These are phyloP conservation scores for Gallinago stenura DNA, from an alignment of 2,797 vertebrate genomes.

Conservation along the genomic window DNA sequence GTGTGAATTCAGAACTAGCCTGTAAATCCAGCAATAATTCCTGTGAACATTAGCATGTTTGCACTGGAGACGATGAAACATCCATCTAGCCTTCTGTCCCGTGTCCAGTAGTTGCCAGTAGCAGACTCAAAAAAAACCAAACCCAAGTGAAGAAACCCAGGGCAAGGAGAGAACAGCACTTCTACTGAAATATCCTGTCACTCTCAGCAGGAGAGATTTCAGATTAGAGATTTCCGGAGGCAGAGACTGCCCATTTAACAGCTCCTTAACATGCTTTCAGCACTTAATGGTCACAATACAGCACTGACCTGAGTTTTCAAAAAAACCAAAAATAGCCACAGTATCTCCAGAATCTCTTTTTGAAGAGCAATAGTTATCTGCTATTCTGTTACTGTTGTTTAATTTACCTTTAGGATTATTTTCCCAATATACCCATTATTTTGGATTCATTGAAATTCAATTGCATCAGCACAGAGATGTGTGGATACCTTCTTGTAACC, in stretches of 20 bases:
- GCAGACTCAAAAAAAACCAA: not conserved
- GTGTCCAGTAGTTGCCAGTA: not conserved
- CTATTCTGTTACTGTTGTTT: not conserved
- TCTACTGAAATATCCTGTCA: not conserved
- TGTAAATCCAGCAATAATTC: not conserved
- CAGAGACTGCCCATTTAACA: not conserved
- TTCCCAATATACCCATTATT: not conserved
- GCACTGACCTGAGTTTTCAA: not conserved
- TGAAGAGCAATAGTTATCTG: not conserved
- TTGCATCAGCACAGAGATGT: not conserved
- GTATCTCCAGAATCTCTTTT: not conserved
- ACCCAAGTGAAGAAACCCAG: not conserved
- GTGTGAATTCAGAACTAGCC: not conserved
- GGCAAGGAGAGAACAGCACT: not conserved
- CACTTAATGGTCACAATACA: not conserved
- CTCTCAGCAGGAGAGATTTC: not conserved
- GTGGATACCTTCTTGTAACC: not conserved
- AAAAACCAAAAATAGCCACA: not conserved
- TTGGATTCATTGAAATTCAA: not conserved
- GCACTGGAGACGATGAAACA: not conserved
- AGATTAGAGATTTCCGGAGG: conserved; percentile 15
- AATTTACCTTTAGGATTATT: not conserved
- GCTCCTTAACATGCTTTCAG: not conserved
- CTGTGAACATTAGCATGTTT: not conserved
- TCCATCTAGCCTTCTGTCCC: not conserved